Evolutionary conservation across 2,888 invertebrate species (phyloP), one percentile per base, ranked within the genome.

Genomic region (Alitta virens): DNA sequence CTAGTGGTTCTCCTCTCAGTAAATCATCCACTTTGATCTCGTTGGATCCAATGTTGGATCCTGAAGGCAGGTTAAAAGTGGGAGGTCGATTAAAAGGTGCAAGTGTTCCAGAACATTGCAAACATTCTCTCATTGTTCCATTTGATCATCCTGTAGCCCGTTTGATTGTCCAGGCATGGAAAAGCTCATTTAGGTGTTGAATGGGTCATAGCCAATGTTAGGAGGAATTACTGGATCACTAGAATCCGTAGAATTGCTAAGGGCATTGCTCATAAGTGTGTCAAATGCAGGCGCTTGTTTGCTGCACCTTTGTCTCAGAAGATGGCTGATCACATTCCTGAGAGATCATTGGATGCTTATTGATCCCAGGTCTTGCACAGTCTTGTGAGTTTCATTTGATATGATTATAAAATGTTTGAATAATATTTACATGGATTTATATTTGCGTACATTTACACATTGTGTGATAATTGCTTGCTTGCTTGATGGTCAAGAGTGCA

Each of bases 291-390:
- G 25, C 56, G 46, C 27, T 52, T 55, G 7, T 50, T 62, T 0
- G 51, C 62, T 14, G 26, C 49, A 27, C 24, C 43, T 12, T 3
- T 14, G 2, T 38, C 38, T 14, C 67, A 67, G 51, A 62, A 62
- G 25, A 67, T 67, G 67, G 70, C 70, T 23, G 63, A 70, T 56
- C n/a, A n/a, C n/a, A n/a, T n/a, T n/a, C n/a, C n/a, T n/a, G n/a
- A n/a, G n/a, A n/a, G n/a, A n/a, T n/a, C n/a, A n/a, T n/a, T n/a
- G n/a, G n/a, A n/a, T n/a, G n/a, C n/a, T n/a, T n/a, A n/a, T n/a
- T n/a, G n/a, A n/a, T n/a, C n/a, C n/a, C n/a, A n/a, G n/a, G n/a
- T n/a, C n/a, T n/a, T n/a, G n/a, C n/a, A n/a, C n/a, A n/a, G n/a
- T n/a, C n/a, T n/a, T n/a, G n/a, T n/a, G n/a, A n/a, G n/a, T n/a